A percentile compares a stretch with the other conserved stretches of the same genome.
Conservation (phyloP, 2,888 invertebrate genomes). For the Pachycephus smyrnensis region DNA sequence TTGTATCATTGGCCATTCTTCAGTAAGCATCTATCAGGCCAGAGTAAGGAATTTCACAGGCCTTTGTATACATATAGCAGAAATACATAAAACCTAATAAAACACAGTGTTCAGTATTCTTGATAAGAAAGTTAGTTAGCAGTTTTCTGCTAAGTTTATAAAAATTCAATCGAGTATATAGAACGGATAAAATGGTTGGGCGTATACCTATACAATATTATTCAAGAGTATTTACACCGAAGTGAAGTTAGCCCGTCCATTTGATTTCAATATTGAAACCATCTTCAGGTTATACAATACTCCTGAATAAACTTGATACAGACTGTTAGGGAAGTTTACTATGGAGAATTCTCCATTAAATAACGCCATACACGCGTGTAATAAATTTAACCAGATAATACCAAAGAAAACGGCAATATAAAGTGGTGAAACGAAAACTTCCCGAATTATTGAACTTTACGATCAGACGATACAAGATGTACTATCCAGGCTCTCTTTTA, state of each 20-base stretch:
- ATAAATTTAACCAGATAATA: neutral
- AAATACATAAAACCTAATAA: neutral
- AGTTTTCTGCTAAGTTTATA: neutral
- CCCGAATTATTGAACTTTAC: neutral
- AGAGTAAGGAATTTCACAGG: neutral
- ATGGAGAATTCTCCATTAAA: neutral
- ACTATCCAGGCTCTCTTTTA: neutral
- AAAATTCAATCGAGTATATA: too few relatives aligned
- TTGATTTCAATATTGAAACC: neutral
- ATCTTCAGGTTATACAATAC: neutral
- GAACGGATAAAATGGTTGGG: neutral
- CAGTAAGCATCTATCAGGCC: neutral
- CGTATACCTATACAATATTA: neutral
- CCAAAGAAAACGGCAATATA: neutral
- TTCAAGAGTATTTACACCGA: neutral
- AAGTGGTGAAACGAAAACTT: neutral
- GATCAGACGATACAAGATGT: neutral
- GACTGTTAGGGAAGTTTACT: neutral
- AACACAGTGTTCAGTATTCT: neutral
- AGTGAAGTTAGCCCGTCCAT: neutral
- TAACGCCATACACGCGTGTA: neutral
- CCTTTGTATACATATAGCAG: neutral
- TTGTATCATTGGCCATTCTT: neutral
- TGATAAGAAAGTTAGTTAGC: neutral
- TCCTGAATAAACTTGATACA: neutral